Base-by-base conservation (phyloP, 2,797 vertebrate species). In the Pseudomugil tenellus region DNA sequence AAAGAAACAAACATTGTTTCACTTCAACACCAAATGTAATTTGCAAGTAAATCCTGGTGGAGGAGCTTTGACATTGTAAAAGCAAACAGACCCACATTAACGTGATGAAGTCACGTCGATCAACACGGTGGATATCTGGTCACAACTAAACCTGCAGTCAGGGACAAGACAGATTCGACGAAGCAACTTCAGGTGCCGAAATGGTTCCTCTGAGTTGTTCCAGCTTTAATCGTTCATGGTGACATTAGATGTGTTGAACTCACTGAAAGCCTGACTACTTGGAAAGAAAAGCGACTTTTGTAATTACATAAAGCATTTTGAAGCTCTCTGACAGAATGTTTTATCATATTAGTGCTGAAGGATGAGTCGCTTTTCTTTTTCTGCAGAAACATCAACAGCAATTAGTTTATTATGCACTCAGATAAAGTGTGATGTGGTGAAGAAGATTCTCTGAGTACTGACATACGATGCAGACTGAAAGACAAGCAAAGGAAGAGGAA, bases 401-500 rank as follows among this genome's bases (percentile, higher is more conserved):
- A 25, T 28, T 28, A 53, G 25, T 14, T 53, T 21, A 21, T 21
- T 21, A n/a, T 46, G 51, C 13, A 29, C 25, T 53, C 14, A 51
- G 49, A 51, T 51, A 6, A 51, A 51, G 49, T 26, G 49, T 51
- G 25, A 28, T 9, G 51, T 17, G 23, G 26, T 3, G 7, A 28
- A 25, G 3, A 23, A 5, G 25, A 23, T 9, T 11, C 13, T 37
- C 34, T 13, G 34, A 49, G 23, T 11, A 49, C n/a, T n/a, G 46
- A 12, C 2, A 83, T 72, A 83, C 69, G 77, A 83, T 60, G 56
- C 69, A 23, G 23, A 35, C 31, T 74, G 52, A 65, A 13, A 63
- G 25, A 72, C 41, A 63, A 57, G 64, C 48, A 43, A 63, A 67
- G 52, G 77, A 41, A 67, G 52, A 34, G 25, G 11, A 34, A 51